These are phyloP conservation scores for Monodelphis domestica DNA, from an alignment of 2,797 vertebrate genomes.

Conservation along the genomic window DNA sequence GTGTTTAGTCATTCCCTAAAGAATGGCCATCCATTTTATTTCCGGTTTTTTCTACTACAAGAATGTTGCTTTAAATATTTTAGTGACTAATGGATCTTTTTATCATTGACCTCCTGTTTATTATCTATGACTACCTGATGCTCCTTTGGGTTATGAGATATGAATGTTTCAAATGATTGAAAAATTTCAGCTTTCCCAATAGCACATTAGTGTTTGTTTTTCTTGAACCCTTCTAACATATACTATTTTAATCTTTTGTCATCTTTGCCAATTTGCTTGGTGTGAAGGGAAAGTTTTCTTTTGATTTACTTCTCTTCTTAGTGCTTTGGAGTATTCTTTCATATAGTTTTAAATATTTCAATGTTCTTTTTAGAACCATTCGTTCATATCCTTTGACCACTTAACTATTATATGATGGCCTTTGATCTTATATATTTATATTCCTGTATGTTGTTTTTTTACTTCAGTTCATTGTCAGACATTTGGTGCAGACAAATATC, in stretches of 20 bases:
- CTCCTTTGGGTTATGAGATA: background rate
- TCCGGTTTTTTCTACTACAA: background rate
- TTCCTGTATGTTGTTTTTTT: background rate
- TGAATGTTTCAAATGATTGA: background rate
- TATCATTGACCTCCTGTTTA: background rate
- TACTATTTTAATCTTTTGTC: background rate
- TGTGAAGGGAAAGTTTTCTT: background rate
- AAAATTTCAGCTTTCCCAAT: background rate
- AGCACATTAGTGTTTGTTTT: background rate
- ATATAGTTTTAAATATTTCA: background rate
- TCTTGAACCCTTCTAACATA: background rate
- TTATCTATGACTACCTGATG: background rate
- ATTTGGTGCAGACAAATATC: background rate
- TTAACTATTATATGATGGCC: background rate
- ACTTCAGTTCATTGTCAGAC: background rate
- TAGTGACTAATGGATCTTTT: background rate
- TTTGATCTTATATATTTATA: background rate
- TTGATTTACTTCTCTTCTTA: background rate
- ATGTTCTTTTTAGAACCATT: background rate
- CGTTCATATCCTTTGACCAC: background rate
- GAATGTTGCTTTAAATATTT: background rate
- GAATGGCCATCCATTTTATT: background rate
- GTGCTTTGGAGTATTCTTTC: background rate
- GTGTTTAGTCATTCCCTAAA: background rate
- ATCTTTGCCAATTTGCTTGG: background rate